Base-by-base conservation (phyloP, 2,797 vertebrate genomes). In the Oophaga sylvatica region DNA sequence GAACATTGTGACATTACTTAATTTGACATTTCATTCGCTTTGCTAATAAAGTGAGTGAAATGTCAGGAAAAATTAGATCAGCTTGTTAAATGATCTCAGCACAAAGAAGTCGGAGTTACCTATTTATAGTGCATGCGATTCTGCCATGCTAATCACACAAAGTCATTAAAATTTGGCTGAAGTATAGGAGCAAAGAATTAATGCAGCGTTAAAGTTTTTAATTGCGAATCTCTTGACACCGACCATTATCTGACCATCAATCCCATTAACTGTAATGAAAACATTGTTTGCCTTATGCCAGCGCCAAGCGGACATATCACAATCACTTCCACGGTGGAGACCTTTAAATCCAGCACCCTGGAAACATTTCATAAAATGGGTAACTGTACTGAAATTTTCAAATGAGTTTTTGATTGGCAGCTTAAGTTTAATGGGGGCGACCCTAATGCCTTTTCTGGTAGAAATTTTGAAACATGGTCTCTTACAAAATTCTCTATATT, bases 51-150 rank as follows among this genome's bases (percentile, higher is more conserved):
- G 90, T 26, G 91, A 83, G 83, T 86, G 91, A 91, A 88, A 83
- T 80, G 93, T 92, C 93, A 88, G 89, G 56, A 53, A 63, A 6
- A 67, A 92, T 94, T 84, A 90, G 15, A 89, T 93, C 93, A 92
- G 31, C 0, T 0, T 22, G 68, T 9, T 78, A 88, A 81, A 85
- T 82, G 6, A 2, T 13, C 75, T 87, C 89, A 60, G 81, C 80
- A 87, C 85, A 86, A 86, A 81, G 77, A 1, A 0, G 10, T 17
- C 13, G 62, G 75, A 60, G 85, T 56, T 73, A 77, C 16, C 6
- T 63, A 22, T 57, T 87, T 81, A 87, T 81, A 87, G 79, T 56
- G 70, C 41, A 48, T 63, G 35, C 45, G 26, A 62, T 73, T 29
- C 13, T 71, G 68, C 45, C 79, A 81, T 63, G 79, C 79, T 87